Conservation (phyloP, 1,140 invertebrate genomes). For the Watersipora subatra region DNA sequence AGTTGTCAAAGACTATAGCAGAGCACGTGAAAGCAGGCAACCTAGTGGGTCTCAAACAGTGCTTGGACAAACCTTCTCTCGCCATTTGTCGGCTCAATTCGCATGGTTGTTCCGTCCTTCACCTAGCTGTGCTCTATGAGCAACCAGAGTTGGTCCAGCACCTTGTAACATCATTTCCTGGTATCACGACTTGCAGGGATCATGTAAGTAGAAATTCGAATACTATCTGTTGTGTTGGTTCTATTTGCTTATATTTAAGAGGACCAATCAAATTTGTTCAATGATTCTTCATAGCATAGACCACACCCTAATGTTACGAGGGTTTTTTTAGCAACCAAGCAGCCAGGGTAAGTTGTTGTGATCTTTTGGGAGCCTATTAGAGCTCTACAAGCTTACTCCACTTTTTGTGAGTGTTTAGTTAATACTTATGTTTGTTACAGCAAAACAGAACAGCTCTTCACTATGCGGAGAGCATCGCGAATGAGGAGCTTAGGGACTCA, state of each 20-base stretch:
- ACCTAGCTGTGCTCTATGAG: constrained; percentile 3
- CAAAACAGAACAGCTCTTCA: not conserved
- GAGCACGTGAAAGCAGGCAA: not conserved
- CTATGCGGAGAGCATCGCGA: not conserved
- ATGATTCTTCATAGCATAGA: not conserved
- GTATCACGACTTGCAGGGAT: not conserved
- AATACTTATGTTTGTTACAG: not conserved
- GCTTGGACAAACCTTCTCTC: not conserved
- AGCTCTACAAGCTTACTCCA: not conserved
- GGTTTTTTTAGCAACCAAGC: not conserved
- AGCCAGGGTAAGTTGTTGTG: not conserved
- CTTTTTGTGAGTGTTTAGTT: not conserved
- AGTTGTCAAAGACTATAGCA: no score
- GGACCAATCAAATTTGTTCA: not conserved
- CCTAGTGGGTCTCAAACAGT: not conserved
- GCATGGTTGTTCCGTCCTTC: not conserved
- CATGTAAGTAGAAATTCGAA: not conserved
- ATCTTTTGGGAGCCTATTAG: not conserved
- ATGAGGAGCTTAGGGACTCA: not conserved
- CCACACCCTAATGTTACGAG: not conserved
- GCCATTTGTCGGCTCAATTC: not conserved
- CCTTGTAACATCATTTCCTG: not conserved
- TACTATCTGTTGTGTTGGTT: not conserved
- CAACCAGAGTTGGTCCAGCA: not conserved
- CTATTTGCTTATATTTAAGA: not conserved